Base-by-base conservation (phyloP, 2,888 invertebrate genomes). In the Troides oblongomaculatus region DNA sequence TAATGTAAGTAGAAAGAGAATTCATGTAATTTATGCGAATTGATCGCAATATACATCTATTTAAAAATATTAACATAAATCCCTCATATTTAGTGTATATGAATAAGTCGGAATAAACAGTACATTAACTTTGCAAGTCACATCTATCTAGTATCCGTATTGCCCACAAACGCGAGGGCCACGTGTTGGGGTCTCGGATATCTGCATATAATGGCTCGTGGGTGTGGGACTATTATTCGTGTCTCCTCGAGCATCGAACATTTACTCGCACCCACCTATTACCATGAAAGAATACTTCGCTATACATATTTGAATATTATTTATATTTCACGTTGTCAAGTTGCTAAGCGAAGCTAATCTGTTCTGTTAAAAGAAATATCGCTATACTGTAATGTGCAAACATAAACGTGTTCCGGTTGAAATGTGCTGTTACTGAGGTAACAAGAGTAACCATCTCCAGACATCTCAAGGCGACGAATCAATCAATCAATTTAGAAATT, bases 181-280 rank as follows among this genome's bases (percentile, higher is more conserved):
- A 60, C 64, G 64, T 56, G 63, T 72, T 73, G 36, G 14, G 78
- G 81, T 82, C 81, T 81, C 79, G 80, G 80, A 81, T 82, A 69
- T 69, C 88, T 90, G 86, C 89, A 90, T 90, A 90, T 90, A 90
- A 89, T 89, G 82, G 88, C 66, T 72, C 76, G 89, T 88, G 84
- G 90, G 90, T 84, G 89, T 86, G 77, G 74, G 75, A 76, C 80
- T 81, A 84, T 89, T 86, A 84, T 84, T 77, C 82, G 81, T 84
- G 83, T 84, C 85, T 80, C 81, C 81, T 73, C 69, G 72, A 71
- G 72, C 76, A 72, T 62, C 73, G 73, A 66, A 70, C 69, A 59
- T 62, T 57, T 66, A 70, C 62, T 66, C 65, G 64, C 69, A 64
- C 46, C 56, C 69, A 56, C 61, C 66, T 36, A 63, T 70, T 46